A percentile compares a stretch with the other conserved stretches of the same genome.
Conservation (phyloP, 2,113 vertebrate species). For the Larimichthys polyactis region DNA sequence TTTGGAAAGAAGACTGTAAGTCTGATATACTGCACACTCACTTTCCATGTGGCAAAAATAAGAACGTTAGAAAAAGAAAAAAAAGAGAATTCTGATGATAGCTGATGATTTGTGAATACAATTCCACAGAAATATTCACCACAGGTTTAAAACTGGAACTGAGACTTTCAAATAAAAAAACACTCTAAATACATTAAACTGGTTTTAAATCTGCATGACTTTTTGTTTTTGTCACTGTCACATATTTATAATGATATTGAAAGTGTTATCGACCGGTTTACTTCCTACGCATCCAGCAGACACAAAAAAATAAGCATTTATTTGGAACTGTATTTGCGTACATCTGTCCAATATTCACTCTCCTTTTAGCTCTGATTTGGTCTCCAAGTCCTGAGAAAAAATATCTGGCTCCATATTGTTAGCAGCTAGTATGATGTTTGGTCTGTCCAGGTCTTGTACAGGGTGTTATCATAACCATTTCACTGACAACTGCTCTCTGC, state of each 20-base stretch:
- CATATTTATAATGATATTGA: background rate
- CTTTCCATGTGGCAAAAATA: no score
- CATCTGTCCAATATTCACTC: background rate
- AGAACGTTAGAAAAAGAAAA: no score
- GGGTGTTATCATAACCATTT: background rate
- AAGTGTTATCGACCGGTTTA: background rate
- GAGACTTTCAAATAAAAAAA: no score
- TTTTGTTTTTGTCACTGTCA: background rate
- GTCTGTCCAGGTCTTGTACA: background rate
- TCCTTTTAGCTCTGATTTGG: background rate
- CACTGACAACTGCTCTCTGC: background rate
- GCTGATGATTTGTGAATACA: no score
- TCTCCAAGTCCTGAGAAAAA: background rate
- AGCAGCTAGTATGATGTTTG: background rate
- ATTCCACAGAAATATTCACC: no score
- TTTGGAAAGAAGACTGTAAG: no score
- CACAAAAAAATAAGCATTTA: background rate
- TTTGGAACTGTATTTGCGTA: background rate
- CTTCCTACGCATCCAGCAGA: background rate
- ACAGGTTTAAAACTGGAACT: no score
- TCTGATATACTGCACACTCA: no score
- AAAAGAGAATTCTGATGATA: no score
- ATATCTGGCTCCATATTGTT: background rate
- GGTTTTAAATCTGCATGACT: no score
- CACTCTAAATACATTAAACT: no score